Percentiles rank a stretch among this genome's conserved stretches.
These are phyloP conservation scores for Dryomyza anilis DNA, from an alignment of 2,888 invertebrate genomes.

Conservation along the genomic window DNA sequence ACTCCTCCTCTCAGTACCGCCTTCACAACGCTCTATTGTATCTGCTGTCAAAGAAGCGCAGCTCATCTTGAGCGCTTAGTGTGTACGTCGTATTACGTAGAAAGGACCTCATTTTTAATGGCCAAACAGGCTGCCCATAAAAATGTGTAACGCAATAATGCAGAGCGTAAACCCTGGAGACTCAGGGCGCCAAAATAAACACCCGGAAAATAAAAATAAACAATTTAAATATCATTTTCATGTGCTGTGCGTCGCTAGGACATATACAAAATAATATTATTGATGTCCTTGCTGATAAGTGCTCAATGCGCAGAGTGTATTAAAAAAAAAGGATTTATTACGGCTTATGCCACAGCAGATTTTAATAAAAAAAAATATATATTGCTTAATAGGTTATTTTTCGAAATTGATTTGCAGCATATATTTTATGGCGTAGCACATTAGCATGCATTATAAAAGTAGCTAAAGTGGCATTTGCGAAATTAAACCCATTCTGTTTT, in stretches of 20 bases:
- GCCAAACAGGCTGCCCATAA: too few species aligned
- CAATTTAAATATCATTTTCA: neutral
- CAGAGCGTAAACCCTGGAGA: too few species aligned
- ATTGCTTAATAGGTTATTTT: too few species aligned
- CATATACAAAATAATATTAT: neutral
- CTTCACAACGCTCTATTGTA: neutral
- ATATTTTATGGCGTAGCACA: too few species aligned
- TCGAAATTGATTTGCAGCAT: too few species aligned
- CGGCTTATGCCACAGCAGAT: too few species aligned
- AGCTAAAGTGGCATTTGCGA: too few species aligned
- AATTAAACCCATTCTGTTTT: too few species aligned
- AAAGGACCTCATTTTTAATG: neutral
- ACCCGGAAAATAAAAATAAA: neutral
- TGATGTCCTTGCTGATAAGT: constrained; percentile 4
- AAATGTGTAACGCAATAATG: too few species aligned
- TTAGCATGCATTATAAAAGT: too few species aligned
- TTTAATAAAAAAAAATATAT: too few species aligned
- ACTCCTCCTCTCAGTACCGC: neutral
- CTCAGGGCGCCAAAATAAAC: too few species aligned
- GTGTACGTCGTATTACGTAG: neutral
- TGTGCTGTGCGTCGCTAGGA: neutral
- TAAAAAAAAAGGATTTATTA: neutral
- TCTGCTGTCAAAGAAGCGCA: neutral
- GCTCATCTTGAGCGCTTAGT: neutral
- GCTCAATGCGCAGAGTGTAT: neutral